These are phyloP conservation scores for Nysson spinosus DNA, from an alignment of 2,888 invertebrate genomes.

Conservation along the genomic window DNA sequence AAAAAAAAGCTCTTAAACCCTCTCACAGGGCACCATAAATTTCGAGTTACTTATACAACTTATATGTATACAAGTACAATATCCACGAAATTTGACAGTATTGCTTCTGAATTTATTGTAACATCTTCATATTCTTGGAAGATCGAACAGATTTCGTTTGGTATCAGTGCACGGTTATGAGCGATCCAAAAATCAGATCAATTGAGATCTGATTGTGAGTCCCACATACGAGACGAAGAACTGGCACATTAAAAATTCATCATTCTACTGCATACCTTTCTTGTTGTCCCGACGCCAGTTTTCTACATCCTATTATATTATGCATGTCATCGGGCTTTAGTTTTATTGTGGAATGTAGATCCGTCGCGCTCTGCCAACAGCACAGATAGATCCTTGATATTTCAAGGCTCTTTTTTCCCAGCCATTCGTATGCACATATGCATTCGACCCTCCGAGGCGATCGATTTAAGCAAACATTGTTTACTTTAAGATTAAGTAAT, in stretches of 20 bases:
- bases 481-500: no score
- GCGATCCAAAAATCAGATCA: background rate
- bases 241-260: conserved; percentile 49
- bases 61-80: no score
- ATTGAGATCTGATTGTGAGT: background rate
- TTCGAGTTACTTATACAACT: no score
- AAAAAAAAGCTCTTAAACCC: no score
- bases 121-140: no score
- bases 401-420: conserved; percentile 13
- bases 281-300: conserved; percentile 43
- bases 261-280: conserved; percentile 18
- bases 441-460: no score
- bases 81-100: no score
- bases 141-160: no score
- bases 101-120: no score
- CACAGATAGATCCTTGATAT: conserved; percentile 47
- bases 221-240: background rate
- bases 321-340: conserved; percentile 44
- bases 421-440: conserved; percentile 10
- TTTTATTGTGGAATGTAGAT: conserved; percentile 33
- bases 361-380: conserved; percentile 16
- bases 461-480: no score
- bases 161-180: no score
- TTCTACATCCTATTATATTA: conserved; percentile 46
- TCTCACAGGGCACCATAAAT: no score